phyloP scores from a whole-genome alignment of 2,888 invertebrate genomes.

The Platycheirus albimanus region DNA sequence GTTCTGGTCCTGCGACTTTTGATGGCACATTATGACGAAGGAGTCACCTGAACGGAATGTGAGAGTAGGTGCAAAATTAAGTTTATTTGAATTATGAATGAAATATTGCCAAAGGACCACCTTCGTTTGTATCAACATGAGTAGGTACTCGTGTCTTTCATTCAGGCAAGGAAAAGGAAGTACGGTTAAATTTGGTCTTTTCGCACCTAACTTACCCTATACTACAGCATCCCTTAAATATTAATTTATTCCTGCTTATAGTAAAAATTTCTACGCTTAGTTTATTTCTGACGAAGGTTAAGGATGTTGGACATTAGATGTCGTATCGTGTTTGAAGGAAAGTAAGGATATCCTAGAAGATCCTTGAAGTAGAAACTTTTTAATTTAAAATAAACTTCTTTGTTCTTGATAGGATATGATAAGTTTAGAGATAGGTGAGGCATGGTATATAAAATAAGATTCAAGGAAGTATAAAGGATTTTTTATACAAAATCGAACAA shows the following conservation, averaged over 20 bases:
- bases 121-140: background rate
- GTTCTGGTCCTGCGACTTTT: slow-evolving; percentile 27
- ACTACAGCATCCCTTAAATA: slow-evolving; percentile 5
- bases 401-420: background rate
- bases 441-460: too few species aligned
- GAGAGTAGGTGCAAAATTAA: slow-evolving; percentile 57
- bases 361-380: slow-evolving; percentile 18
- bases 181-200: too few species aligned
- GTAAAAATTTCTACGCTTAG: background rate
- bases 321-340: slow-evolving; percentile 23
- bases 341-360: slow-evolving; percentile 4
- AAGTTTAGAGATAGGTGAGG: background rate
- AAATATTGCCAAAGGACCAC: slow-evolving; percentile 46
- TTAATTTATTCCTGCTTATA: slow-evolving; percentile 25
- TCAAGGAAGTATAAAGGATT: too few species aligned
- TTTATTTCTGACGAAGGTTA: slow-evolving; percentile 16
- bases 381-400: slow-evolving; percentile 28
- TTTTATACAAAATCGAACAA: slow-evolving; percentile 26
- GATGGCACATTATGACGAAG: slow-evolving; percentile 37
- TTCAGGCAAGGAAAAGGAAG: too few species aligned
- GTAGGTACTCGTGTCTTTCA: too few species aligned
- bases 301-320: slow-evolving; percentile 23
- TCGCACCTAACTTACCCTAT: background rate
- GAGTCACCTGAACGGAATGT: background rate
- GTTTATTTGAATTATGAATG: slow-evolving; percentile 64